A percentile compares a stretch with the other conserved stretches of the same genome.
Conservation (phyloP, 2,113 vertebrate species). For the Orthonyx spaldingii region DNA sequence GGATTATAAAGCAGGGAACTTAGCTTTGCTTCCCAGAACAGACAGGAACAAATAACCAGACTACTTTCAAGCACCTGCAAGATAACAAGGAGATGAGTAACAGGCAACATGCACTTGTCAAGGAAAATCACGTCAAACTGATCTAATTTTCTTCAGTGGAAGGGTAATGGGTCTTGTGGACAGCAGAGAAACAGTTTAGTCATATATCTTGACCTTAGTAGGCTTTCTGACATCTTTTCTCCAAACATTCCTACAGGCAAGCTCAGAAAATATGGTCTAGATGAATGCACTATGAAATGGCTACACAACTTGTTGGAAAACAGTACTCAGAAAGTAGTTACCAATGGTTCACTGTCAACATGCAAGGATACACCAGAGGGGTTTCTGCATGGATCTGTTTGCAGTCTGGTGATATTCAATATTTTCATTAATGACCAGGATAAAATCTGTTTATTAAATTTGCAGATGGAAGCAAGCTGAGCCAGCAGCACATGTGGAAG, state of each 20-base stretch:
- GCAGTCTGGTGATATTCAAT: background rate
- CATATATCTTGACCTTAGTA: conserved; percentile 3
- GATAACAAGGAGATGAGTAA: conserved; percentile 28
- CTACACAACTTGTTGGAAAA: background rate
- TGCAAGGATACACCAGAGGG: conserved; percentile 6
- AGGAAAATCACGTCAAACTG: conserved; percentile 22
- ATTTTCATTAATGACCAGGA: conserved; percentile 49
- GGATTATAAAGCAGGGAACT: background rate
- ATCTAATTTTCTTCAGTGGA: conserved; percentile 16
- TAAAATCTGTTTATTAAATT: conserved; percentile 41
- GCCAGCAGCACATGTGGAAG: background rate
- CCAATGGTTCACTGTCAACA: conserved; percentile 13
- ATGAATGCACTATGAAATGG: background rate
- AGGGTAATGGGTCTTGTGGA: conserved; percentile 23
- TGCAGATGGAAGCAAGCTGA: conserved; percentile 38
- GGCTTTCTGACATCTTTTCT: background rate
- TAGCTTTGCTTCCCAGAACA: background rate
- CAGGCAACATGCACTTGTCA: conserved; percentile 9
- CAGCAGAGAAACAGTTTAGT: background rate
- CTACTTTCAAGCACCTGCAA: background rate
- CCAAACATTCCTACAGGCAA: background rate
- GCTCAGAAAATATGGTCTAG: background rate
- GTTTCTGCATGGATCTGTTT: background rate
- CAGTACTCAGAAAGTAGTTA: conserved; percentile 5
- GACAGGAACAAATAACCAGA: conserved; percentile 1